Conservation (phyloP, 2,797 vertebrate species). For the Fringilla coelebs region DNA sequence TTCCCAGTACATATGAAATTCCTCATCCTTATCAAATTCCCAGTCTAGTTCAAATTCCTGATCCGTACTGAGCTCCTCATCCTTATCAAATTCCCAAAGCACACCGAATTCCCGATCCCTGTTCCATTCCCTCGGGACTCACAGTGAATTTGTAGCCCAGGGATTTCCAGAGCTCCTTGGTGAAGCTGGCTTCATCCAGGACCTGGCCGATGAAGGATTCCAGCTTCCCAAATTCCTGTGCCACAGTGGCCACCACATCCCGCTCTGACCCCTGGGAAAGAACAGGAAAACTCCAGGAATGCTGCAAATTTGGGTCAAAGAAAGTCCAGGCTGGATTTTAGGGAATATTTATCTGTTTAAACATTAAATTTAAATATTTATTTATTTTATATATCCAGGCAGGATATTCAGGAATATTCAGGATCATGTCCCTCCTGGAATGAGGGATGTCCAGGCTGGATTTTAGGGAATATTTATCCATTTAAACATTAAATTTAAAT, state of each 20-base stretch:
- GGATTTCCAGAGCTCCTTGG: conserved; percentile 70
- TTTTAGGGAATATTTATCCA: background rate
- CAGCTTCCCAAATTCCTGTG: conserved; percentile 54
- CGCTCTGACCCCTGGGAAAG: background rate
- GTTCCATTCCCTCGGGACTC: background rate
- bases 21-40: fast-evolving
- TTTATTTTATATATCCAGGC: background rate
- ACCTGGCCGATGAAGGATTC: conserved; percentile 68
- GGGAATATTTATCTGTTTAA: background rate
- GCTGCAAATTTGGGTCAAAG: no score
- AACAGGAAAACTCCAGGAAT: background rate
- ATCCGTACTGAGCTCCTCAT: fast-evolving
- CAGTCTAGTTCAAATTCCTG: no score
- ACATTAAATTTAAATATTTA: background rate
- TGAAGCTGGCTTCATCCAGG: conserved; percentile 73
- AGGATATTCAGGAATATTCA: background rate
- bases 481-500: background rate
- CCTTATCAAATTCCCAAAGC: fast-evolving
- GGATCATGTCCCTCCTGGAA: no score
- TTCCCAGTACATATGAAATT: fast-evolving
- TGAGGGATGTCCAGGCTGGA: background rate
- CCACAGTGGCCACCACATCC: background rate
- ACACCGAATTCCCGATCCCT: background rate
- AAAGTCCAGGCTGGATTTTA: background rate
- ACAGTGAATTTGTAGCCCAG: conserved; percentile 67